Conservation (phyloP, 2,888 invertebrate species). For the Conistra vaccinii region DNA sequence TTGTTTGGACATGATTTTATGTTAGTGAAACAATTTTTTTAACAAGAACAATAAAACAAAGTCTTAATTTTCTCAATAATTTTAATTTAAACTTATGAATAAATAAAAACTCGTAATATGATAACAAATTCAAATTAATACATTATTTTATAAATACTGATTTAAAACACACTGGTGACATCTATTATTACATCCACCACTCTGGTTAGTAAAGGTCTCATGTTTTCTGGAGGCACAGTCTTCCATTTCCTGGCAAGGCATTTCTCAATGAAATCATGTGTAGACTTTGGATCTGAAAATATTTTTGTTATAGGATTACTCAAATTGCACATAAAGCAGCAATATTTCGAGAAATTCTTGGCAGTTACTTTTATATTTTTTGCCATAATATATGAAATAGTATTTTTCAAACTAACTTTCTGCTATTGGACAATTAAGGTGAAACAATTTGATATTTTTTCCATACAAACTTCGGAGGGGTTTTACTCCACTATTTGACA, state of each 20-base stretch:
- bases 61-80: constrained; percentile 21
- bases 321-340: neutral
- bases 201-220: constrained; percentile 82
- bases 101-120: constrained; percentile 47
- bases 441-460: too few relatives aligned
- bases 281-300: constrained; percentile 75
- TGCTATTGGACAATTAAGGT: neutral
- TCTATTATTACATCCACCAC: constrained; percentile 84
- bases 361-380: neutral
- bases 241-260: constrained; percentile 84
- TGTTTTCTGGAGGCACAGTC: constrained; percentile 78
- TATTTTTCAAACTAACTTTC: neutral
- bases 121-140: constrained; percentile 57
- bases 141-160: constrained; percentile 51
- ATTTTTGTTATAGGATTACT: constrained; percentile 1
- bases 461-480: too few relatives aligned
- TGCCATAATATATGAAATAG: neutral
- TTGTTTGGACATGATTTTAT: neutral
- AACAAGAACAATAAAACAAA: constrained; percentile 15
- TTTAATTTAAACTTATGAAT: constrained; percentile 61
- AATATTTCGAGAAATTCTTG: constrained; percentile 1
- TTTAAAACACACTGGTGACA: constrained; percentile 74
- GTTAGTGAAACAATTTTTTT: neutral
- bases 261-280: constrained; percentile 80
- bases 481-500: too few relatives aligned